phyloP scores from a whole-genome alignment of 2,797 vertebrate species.

The Malurus splendens region DNA sequence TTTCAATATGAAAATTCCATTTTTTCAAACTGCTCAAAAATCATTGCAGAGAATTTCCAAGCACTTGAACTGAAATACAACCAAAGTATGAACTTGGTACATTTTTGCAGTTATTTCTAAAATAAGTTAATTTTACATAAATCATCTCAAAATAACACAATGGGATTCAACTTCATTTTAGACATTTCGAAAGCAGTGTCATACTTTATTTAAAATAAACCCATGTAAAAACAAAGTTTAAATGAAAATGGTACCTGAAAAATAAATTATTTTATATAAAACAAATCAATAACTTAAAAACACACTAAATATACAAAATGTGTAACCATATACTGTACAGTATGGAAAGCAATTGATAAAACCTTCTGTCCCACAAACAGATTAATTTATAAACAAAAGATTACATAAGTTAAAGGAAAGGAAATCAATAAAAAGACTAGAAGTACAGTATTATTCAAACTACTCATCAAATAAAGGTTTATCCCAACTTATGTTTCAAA shows the following conservation, averaged over 20 bases:
- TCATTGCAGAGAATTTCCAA: slow-evolving; percentile 63
- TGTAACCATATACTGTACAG: slow-evolving; percentile 81
- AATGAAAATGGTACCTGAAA: slow-evolving; percentile 82
- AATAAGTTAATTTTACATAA: slow-evolving; percentile 56
- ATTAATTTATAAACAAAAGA: slow-evolving; percentile 58
- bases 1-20: slow-evolving; percentile 69
- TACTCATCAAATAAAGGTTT: slow-evolving; percentile 27
- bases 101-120: slow-evolving; percentile 72
- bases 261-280: slow-evolving; percentile 84
- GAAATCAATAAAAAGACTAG: slow-evolving; percentile 42
- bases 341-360: slow-evolving; percentile 76
- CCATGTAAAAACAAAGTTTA: slow-evolving; percentile 86
- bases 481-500: slow-evolving; percentile 30
- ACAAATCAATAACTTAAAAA: slow-evolving; percentile 81
- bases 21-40: slow-evolving; percentile 51
- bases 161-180: slow-evolving; percentile 72
- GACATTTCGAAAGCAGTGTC: slow-evolving; percentile 79
- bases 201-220: slow-evolving; percentile 88
- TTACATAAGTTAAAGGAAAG: slow-evolving; percentile 62
- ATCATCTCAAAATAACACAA: slow-evolving; percentile 73
- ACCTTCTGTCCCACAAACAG: slow-evolving; percentile 68
- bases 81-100: slow-evolving; percentile 50
- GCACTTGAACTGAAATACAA: slow-evolving; percentile 60
- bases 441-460: slow-evolving; percentile 37
- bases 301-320: slow-evolving; percentile 78